phyloP scores from a whole-genome alignment of 2,113 vertebrate genomes.

The Hydrolagus affinis region DNA sequence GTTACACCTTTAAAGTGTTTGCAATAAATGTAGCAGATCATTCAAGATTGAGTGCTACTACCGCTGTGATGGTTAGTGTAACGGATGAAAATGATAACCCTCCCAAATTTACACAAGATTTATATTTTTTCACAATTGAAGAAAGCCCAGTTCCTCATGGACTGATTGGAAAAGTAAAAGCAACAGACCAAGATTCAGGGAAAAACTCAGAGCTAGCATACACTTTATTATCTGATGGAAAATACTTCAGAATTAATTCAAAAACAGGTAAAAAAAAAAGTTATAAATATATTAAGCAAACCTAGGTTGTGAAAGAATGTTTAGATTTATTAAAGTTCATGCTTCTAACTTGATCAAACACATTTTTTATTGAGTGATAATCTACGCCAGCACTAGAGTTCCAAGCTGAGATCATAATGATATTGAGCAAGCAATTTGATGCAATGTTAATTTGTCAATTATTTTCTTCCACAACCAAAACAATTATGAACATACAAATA shows the following conservation, averaged over 20 bases:
- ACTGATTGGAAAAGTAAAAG: slow-evolving; percentile 66
- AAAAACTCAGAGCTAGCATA: slow-evolving; percentile 78
- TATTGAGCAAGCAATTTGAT: too few species aligned
- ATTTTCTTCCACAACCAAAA: too few species aligned
- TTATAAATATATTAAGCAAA: background rate
- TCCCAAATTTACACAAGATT: slow-evolving; percentile 58
- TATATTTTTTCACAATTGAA: slow-evolving; percentile 69
- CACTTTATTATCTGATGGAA: slow-evolving; percentile 77
- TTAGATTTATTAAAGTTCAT: too few species aligned
- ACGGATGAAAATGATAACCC: slow-evolving; percentile 82
- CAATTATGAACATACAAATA: too few species aligned
- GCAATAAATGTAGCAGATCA: slow-evolving; percentile 46
- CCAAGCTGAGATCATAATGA: too few species aligned
- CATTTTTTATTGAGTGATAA: too few species aligned
- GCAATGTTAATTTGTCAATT: too few species aligned
- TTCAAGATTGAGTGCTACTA: slow-evolving; percentile 49
- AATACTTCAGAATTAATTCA: slow-evolving; percentile 80
- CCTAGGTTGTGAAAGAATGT: too few species aligned
- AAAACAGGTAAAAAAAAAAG: slow-evolving; percentile 69
- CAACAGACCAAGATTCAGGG: slow-evolving; percentile 69
- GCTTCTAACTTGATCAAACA: too few species aligned
- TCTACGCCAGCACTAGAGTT: too few species aligned
- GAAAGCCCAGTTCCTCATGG: slow-evolving; percentile 66
- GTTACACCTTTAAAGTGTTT: slow-evolving; percentile 57
- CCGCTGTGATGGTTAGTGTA: slow-evolving; percentile 63